phyloP scores from a whole-genome alignment of 2,797 vertebrate genomes.

The Spheniscus humboldti region DNA sequence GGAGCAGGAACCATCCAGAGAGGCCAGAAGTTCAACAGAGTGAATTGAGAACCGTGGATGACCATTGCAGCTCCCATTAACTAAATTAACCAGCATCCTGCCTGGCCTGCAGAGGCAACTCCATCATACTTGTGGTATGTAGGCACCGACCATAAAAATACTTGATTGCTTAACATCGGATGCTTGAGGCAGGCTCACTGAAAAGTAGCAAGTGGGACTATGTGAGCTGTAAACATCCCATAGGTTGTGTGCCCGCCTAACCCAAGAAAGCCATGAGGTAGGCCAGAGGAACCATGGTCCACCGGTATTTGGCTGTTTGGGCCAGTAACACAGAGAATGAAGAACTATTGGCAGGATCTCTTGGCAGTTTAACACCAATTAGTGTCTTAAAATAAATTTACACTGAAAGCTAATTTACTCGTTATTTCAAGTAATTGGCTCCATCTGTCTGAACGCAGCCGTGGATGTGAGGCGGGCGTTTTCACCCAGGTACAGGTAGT shows the following conservation, averaged over 20 bases:
- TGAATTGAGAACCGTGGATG: background rate
- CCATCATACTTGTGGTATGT: background rate
- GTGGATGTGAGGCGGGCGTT: background rate
- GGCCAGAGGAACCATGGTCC: background rate
- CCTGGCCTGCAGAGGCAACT: background rate
- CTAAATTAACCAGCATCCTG: background rate
- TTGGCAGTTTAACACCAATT: background rate
- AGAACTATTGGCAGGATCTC: background rate
- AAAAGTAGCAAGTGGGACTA: background rate
- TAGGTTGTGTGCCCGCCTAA: background rate
- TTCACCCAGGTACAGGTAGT: background rate
- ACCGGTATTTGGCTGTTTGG: background rate
- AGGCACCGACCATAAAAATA: background rate
- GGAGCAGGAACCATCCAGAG: background rate
- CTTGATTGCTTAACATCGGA: background rate
- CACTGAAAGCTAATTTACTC: background rate
- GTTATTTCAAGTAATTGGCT: background rate
- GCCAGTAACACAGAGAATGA: background rate
- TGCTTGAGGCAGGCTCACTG: background rate
- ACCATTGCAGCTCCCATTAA: background rate
- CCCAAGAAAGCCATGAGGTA: background rate
- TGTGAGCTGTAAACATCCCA: background rate
- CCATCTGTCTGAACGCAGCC: background rate
- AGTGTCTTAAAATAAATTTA: slow-evolving; percentile 6
- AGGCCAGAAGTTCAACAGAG: background rate